These are phyloP conservation scores for Stenchaetothrips biformis DNA, from an alignment of 2,888 invertebrate genomes.

Conservation along the genomic window DNA sequence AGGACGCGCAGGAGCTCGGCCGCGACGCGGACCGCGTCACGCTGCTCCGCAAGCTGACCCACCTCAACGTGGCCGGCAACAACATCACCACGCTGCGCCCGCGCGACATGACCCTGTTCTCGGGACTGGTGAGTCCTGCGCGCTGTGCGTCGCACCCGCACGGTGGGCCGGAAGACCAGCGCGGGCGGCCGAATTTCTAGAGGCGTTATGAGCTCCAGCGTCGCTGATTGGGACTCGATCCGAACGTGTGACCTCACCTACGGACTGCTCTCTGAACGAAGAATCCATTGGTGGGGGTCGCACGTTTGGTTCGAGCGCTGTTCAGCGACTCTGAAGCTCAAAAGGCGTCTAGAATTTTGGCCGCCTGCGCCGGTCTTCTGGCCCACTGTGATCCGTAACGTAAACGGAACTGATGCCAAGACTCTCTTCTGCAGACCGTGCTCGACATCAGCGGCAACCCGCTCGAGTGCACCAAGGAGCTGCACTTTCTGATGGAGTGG, in stretches of 20 bases:
- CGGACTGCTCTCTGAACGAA: too few species aligned
- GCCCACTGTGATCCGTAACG: neutral
- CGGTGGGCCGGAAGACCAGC: too few species aligned
- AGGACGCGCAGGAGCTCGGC: constrained; percentile 49
- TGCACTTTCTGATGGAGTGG: constrained; percentile 62
- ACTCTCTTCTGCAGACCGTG: constrained; percentile 39
- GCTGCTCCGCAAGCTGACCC: constrained; percentile 51
- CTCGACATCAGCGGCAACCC: constrained; percentile 63
- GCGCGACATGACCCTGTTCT: constrained; percentile 37
- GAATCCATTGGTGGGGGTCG: too few species aligned
- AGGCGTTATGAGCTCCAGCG: too few species aligned
- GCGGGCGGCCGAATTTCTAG: too few species aligned
- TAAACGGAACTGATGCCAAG: neutral
- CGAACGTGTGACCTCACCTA: too few species aligned
- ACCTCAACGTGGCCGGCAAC: constrained; percentile 56
- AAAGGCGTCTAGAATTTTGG: too few species aligned
- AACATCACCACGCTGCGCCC: constrained; percentile 47
- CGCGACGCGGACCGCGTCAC: constrained; percentile 49
- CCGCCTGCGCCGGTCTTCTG: too few species aligned
- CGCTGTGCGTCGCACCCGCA: too few species aligned
- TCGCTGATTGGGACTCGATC: too few species aligned
- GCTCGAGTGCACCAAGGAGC: constrained; percentile 62
- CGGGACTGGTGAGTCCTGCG: constrained; percentile 20
- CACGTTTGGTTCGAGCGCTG: too few species aligned
- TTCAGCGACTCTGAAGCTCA: too few species aligned